Evolutionary conservation across 2,888 invertebrate genomes (phyloP).

Genomic region (Metacarcinus magister): DNA sequence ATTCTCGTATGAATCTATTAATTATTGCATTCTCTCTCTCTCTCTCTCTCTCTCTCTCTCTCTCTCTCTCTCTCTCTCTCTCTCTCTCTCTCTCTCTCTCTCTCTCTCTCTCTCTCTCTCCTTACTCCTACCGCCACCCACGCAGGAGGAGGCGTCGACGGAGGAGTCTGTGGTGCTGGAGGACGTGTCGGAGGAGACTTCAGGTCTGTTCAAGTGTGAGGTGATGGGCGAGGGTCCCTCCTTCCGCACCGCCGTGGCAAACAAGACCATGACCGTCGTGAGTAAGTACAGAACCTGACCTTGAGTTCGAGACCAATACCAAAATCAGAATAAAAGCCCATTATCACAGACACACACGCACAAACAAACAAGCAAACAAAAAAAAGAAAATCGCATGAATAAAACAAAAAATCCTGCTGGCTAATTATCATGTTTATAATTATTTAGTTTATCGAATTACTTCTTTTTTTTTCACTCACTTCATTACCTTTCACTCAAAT

Average conservation of each 20-base stretch:
- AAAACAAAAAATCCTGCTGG: not conserved
- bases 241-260: constrained; percentile 59
- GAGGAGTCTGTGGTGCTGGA: constrained; percentile 56
- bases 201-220: constrained; percentile 63
- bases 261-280: constrained; percentile 64
- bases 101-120: not conserved
- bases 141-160: constrained; percentile 58
- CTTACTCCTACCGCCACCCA: not conserved
- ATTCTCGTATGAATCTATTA: not conserved
- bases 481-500: not conserved
- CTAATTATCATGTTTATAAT: not conserved
- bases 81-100: not conserved
- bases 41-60: too few species aligned
- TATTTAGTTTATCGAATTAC: not conserved
- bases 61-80: not conserved
- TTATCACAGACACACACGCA: too few species aligned
- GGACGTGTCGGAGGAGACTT: constrained; percentile 64
- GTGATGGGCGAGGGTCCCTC: constrained; percentile 66
- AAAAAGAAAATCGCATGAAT: too few species aligned
- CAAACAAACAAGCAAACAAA: too few species aligned
- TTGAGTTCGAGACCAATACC: not conserved
- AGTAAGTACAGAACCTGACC: constrained; percentile 15
- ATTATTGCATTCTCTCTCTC: too few species aligned
- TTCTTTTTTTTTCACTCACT: not conserved
- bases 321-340: too few species aligned